A percentile compares a stretch with the other conserved stretches of the same genome.
phyloP scores from a whole-genome alignment of 2,888 invertebrate species.

The Xylota sylvarum region DNA sequence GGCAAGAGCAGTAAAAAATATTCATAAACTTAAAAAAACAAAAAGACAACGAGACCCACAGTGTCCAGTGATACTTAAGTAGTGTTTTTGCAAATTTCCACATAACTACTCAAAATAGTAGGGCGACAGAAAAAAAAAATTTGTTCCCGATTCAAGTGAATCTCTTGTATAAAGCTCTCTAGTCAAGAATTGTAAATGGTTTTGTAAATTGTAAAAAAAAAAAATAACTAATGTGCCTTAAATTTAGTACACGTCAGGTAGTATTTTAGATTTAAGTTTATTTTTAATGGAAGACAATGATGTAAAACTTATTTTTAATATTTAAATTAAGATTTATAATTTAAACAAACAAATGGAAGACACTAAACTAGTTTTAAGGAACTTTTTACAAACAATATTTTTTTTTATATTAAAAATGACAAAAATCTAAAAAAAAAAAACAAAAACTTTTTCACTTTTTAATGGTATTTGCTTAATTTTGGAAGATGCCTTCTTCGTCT shows the following conservation, averaged over 20 bases:
- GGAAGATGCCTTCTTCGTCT: neutral
- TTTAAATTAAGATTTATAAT: conserved; percentile 72
- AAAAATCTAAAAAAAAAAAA: conserved; percentile 77
- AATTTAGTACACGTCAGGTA: conserved; percentile 74
- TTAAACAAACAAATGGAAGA: conserved; percentile 82
- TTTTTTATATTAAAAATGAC: conserved; percentile 61
- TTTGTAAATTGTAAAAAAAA: conserved; percentile 56
- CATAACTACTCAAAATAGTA: neutral
- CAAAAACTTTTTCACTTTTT: conserved; percentile 31
- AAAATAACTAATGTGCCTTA: conserved; percentile 80
- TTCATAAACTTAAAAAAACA: conserved; percentile 87
- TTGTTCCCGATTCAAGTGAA: conserved; percentile 63
- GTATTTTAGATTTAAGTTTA: conserved; percentile 69
- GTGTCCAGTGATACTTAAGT: conserved; percentile 67
- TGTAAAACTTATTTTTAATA: conserved; percentile 80
- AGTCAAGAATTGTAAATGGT: conserved; percentile 76
- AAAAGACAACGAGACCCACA: conserved; percentile 56
- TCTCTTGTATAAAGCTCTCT: conserved; percentile 59
- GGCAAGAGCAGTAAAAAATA: conserved; percentile 83
- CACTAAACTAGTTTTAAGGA: conserved; percentile 82
- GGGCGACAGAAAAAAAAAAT: neutral
- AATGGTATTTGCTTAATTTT: conserved; percentile 2
- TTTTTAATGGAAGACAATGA: conserved; percentile 83
- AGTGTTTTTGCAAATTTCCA: conserved; percentile 35
- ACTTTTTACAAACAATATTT: conserved; percentile 45